phyloP scores from a whole-genome alignment of 2,113 vertebrate species.

The Mus spicilegus region DNA sequence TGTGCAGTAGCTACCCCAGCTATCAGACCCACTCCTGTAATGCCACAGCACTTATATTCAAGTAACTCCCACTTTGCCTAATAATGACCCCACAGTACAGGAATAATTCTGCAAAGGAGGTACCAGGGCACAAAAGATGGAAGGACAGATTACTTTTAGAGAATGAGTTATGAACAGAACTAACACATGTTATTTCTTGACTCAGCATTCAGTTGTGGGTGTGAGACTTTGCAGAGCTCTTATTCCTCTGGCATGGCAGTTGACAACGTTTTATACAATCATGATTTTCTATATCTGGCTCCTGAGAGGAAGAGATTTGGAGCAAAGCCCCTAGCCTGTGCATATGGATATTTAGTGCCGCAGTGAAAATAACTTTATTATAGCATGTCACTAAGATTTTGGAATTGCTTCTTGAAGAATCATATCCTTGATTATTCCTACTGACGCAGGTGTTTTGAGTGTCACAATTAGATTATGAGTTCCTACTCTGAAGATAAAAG shows the following conservation, averaged over 20 bases:
- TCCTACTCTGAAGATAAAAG: constrained; percentile 12
- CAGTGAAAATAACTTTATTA: constrained; percentile 25
- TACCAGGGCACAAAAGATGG: not conserved
- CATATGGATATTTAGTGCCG: not conserved
- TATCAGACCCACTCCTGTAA: not conserved
- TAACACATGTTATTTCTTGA: constrained; percentile 45
- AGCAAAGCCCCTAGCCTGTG: not conserved
- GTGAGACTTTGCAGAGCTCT: not conserved
- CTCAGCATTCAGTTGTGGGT: constrained; percentile 8
- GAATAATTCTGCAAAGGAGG: not conserved
- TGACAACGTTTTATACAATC: not conserved
- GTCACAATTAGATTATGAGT: not conserved
- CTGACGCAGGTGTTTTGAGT: not conserved
- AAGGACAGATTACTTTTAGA: constrained; percentile 6
- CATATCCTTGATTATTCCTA: not conserved
- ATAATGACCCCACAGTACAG: not conserved
- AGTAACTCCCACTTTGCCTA: not conserved
- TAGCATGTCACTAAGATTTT: not conserved
- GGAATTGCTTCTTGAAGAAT: not conserved
- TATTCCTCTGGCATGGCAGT: not conserved
- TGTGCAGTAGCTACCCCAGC: not conserved
- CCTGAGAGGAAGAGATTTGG: not conserved
- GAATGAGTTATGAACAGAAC: constrained; percentile 19
- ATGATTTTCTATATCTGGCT: constrained; percentile 13
- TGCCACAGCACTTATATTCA: not conserved